Evolutionary conservation across 2,113 vertebrate species (phyloP).

Genomic region (Azemiops feae): DNA sequence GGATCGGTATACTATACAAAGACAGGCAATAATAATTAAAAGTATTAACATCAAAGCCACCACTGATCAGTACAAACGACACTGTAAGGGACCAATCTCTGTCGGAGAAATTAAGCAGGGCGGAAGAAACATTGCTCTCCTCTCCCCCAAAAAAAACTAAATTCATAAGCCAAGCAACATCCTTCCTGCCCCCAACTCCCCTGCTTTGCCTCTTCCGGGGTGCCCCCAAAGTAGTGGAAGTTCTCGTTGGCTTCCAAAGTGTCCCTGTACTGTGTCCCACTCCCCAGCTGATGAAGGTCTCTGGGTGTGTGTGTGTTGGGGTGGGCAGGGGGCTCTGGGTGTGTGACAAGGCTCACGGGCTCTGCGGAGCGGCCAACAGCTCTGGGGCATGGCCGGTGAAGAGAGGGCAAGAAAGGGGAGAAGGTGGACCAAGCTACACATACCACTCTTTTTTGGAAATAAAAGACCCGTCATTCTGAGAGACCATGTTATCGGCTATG

Average conservation of each 20-base stretch:
- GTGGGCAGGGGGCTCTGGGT: neutral
- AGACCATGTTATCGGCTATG: constrained; percentile 95
- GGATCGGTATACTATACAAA: constrained; percentile 62
- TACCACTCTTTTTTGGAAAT: constrained; percentile 99
- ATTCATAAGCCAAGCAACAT: constrained; percentile 48
- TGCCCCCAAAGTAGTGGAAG: constrained; percentile 32
- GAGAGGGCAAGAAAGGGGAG: constrained; percentile 30
- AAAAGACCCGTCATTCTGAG: constrained; percentile 97
- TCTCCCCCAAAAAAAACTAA: neutral
- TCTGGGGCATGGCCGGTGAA: constrained; percentile 15
- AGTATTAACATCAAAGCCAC: constrained; percentile 72
- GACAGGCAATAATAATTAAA: constrained; percentile 55
- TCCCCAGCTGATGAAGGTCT: neutral
- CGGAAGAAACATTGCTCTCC: constrained; percentile 19
- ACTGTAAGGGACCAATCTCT: constrained; percentile 51
- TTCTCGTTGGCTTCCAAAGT: constrained; percentile 40
- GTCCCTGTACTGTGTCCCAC: neutral
- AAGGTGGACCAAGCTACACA: constrained; percentile 75
- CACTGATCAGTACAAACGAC: constrained; percentile 68
- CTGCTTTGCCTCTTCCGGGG: neutral
- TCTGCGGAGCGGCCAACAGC: constrained; percentile 31
- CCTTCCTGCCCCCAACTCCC: constrained; percentile 2
- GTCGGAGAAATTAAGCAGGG: constrained; percentile 47
- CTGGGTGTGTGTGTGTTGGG: neutral
- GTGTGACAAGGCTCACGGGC: neutral